Percentiles rank a stretch among this genome's conserved stretches.
Evolutionary conservation across 2,797 vertebrate species (phyloP).

Genomic region (Anas flavirostris): DNA sequence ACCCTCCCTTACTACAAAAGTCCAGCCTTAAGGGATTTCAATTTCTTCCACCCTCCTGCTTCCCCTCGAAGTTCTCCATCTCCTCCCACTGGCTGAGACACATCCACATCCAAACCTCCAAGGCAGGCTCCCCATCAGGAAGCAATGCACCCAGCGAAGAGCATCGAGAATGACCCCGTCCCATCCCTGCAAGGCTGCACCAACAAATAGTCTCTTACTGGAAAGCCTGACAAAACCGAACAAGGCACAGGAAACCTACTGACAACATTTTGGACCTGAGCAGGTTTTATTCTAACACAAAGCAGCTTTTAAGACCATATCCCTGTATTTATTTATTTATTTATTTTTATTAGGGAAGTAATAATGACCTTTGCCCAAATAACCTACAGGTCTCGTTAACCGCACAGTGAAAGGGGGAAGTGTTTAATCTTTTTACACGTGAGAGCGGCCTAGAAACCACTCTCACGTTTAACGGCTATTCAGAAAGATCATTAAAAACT

Average conservation of each 20-base stretch:
- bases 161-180: background rate
- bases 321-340: background rate
- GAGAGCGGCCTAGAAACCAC: background rate
- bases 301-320: background rate
- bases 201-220: background rate
- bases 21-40: background rate
- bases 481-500: background rate
- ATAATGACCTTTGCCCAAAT: background rate
- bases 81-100: background rate
- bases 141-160: background rate
- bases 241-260: background rate
- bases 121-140: background rate
- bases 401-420: background rate
- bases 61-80: background rate
- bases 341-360: background rate
- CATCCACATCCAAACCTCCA: background rate
- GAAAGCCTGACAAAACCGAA: background rate
- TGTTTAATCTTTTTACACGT: background rate
- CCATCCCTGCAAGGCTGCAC: background rate
- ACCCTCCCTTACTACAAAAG: accelerated
- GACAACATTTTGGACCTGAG: background rate
- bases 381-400: background rate
- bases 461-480: background rate
- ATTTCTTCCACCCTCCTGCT: background rate
- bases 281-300: background rate